Evolutionary conservation across 2,888 invertebrate genomes (phyloP).

Genomic region (Cantharis flavilabris): DNA sequence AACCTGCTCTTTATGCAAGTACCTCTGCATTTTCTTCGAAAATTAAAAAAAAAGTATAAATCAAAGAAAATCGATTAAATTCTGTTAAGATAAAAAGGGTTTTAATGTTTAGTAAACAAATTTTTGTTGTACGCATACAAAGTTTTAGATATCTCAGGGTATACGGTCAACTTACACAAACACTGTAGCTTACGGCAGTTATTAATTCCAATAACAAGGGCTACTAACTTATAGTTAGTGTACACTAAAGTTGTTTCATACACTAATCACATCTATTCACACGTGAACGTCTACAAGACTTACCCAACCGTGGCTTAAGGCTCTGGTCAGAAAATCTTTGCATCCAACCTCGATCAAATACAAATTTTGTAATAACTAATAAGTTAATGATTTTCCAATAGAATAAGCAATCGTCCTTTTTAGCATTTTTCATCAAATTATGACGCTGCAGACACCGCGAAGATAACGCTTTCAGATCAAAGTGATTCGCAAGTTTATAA

Average conservation of each 20-base stretch:
- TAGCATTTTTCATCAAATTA: background rate
- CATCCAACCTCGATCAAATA: background rate
- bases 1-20: background rate
- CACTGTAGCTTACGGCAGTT: conserved; percentile 48
- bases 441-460: background rate
- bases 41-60: background rate
- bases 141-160: conserved; percentile 42
- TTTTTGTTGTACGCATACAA: conserved; percentile 18
- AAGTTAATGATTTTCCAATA: background rate
- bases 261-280: conserved; percentile 52
- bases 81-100: conserved; percentile 33
- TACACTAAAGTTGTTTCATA: conserved; percentile 45
- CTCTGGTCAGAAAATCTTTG: conserved; percentile 44
- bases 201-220: conserved; percentile 53
- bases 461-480: background rate
- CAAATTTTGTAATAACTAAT: background rate
- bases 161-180: conserved; percentile 46
- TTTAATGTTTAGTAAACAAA: conserved; percentile 49
- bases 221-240: conserved; percentile 33
- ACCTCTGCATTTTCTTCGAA: no score
- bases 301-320: conserved; percentile 44
- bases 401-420: background rate
- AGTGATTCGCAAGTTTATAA: background rate
- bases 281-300: conserved; percentile 34
- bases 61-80: background rate